phyloP scores from a whole-genome alignment of 2,113 vertebrate species.

The Nothoprocta pentlandii region DNA sequence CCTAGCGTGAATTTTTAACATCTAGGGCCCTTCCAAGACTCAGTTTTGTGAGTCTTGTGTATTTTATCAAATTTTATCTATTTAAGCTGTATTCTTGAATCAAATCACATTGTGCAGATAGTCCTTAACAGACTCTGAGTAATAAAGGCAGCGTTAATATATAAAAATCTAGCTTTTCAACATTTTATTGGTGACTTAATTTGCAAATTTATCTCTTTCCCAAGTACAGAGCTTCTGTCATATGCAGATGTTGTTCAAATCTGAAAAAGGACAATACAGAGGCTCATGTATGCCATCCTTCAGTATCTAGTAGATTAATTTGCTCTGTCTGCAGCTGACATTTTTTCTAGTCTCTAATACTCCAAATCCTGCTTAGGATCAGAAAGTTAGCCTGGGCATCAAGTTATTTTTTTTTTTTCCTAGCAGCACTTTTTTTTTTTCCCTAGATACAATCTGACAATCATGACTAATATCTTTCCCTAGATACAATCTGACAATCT shows the following conservation, averaged over 20 bases:
- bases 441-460: background rate
- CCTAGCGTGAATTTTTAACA: background rate
- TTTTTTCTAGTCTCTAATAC: background rate
- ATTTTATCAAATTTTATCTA: accelerated
- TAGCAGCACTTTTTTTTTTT: conserved; percentile 6
- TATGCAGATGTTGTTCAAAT: background rate
- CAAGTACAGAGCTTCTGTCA: background rate
- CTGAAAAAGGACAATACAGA: background rate
- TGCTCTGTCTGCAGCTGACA: background rate
- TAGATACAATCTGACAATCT: background rate
- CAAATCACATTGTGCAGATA: background rate
- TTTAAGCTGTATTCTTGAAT: accelerated
- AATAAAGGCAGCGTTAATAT: too few relatives aligned
- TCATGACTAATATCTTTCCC: background rate
- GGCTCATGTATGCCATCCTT: background rate
- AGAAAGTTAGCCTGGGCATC: background rate
- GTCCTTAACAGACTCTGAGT: background rate
- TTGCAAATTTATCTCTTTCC: background rate
- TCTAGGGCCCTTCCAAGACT: accelerated
- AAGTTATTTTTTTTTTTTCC: background rate
- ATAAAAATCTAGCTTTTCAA: background rate
- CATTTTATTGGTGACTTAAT: background rate
- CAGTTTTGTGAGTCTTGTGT: accelerated
- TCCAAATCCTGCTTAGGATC: background rate
- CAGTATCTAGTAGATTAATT: background rate